phyloP scores from a whole-genome alignment of 1,140 invertebrate genomes.

The Hylyphantes graminicola region DNA sequence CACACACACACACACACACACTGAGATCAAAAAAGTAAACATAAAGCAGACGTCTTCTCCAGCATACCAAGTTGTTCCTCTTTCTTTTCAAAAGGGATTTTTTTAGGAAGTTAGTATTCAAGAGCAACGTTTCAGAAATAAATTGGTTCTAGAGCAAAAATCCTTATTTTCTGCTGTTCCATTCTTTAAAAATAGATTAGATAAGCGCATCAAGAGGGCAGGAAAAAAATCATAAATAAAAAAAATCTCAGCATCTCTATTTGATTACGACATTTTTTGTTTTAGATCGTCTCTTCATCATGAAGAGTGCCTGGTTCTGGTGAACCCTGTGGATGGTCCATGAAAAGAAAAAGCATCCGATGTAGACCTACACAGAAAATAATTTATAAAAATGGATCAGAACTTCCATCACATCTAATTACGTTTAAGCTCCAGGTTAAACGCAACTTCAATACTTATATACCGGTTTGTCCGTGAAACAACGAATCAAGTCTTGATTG shows the following conservation, averaged over 20 bases:
- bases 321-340: neutral
- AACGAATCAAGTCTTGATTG: too few species aligned
- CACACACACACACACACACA: too few species aligned
- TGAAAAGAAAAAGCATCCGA: neutral
- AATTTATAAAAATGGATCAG: constrained; percentile 29
- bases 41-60: neutral
- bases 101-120: constrained; percentile 48
- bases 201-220: neutral
- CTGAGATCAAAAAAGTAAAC: neutral
- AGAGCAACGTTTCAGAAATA: constrained; percentile 32
- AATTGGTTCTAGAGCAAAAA: constrained; percentile 38
- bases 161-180: constrained; percentile 12
- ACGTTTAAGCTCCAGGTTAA: neutral
- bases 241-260: constrained; percentile 32
- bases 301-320: constrained; percentile 18
- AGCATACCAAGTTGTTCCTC: constrained; percentile 3
- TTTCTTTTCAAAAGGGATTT: constrained; percentile 2
- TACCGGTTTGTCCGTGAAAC: too few species aligned
- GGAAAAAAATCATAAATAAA: neutral
- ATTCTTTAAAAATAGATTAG: constrained; percentile 52
- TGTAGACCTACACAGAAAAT: neutral
- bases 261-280: constrained; percentile 33
- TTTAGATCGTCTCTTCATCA: constrained; percentile 24
- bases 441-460: too few species aligned
- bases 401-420: constrained; percentile 36